Evolutionary conservation across 1,140 invertebrate genomes (phyloP), one percentile per base, ranked within the genome.

Genomic region (Dolichoris vasculosae): DNA sequence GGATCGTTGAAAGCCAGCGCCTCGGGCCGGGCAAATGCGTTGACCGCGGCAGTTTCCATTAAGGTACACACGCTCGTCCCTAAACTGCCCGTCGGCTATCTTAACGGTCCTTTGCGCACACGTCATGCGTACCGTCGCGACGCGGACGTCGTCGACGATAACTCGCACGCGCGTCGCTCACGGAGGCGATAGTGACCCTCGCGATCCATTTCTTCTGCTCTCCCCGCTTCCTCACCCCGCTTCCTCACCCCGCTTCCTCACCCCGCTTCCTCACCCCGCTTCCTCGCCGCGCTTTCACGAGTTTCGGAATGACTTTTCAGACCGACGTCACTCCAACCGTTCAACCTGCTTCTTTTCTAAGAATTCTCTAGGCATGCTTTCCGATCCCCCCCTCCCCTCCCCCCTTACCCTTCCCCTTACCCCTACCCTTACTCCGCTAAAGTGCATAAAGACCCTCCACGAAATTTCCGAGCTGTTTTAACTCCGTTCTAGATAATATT

Each of bases 41-140:
- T 76, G 23, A 46, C n/a, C 73, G 9, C 23, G 73, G 26, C 40
- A n/a, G 40, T 43, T 78, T 64, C 32, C 55, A 79, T 63, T 79
- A 79, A n/a, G 43, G 40, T 9, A 40, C 73, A 30, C n/a, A 15
- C 11, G 78, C 26, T 32, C 63, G 30, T 38, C 59, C 40, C 26
- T 46, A 48, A 71, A 71, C 48, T 67, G 46, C 43, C 32, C 77
- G 46, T 30, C 59, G 77, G 64, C 64, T 84, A 84, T 84, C 83
- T 84, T 84, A 84, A 84, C 83, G 83, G 77, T 78, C 46, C 76
- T 71, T 38, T 20, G 43, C 32, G 35, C 32, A 32, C 69, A 63
- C 69, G 67, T 82, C 81, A 32, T 15, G 32, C 80, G 64, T 51
- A 51, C 8, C 43, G 79, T 43, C 43, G 79, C 43, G 59, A 43